Conservation (phyloP, 2,113 vertebrate species). For the Miniopterus natalensis region DNA sequence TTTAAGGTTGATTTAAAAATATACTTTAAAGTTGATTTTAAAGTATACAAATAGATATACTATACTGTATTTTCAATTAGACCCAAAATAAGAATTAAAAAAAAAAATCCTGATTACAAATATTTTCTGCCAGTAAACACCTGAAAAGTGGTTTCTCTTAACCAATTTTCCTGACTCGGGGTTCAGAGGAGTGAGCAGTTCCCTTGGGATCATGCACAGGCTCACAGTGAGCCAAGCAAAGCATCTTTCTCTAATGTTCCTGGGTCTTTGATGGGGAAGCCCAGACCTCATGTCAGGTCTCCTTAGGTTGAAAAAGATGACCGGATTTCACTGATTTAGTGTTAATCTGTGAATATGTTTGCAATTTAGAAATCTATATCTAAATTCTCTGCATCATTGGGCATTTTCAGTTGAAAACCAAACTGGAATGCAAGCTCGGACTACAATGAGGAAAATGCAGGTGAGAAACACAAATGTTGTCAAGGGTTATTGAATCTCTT, state of each 20-base stretch:
- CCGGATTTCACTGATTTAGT: not conserved
- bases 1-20: not conserved
- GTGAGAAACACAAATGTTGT: not conserved
- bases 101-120: not conserved
- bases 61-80: not conserved
- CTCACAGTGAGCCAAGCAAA: not conserved
- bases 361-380: slow-evolving; percentile 60
- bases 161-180: not conserved
- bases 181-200: not conserved
- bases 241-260: not conserved
- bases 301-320: slow-evolving; percentile 15
- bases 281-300: not conserved
- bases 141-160: slow-evolving; percentile 20
- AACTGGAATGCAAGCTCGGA: not conserved
- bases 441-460: slow-evolving; percentile 53
- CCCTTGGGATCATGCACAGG: not conserved
- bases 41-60: not conserved
- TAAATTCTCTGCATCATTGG: slow-evolving; percentile 41
- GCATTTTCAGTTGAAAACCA: slow-evolving; percentile 57
- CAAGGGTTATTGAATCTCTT: slow-evolving; percentile 28
- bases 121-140: slow-evolving; percentile 40
- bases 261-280: not conserved
- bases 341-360: slow-evolving; percentile 70
- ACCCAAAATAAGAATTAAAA: not conserved
- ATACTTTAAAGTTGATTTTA: not conserved